phyloP scores from a whole-genome alignment of 2,797 vertebrate species.

The Rachycentron canadum region DNA sequence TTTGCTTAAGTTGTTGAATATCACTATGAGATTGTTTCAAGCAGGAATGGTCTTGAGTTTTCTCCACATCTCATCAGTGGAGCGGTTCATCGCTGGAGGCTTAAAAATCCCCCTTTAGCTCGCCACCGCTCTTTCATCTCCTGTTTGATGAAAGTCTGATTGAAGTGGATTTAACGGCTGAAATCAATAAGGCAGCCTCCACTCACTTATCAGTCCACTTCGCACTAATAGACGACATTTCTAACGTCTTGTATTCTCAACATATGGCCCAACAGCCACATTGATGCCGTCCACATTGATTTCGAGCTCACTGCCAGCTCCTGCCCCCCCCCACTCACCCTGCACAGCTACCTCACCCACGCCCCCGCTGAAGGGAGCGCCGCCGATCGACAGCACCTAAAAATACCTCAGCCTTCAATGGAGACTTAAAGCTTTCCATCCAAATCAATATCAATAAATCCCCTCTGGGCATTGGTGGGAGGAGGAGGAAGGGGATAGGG shows the following conservation, averaged over 20 bases:
- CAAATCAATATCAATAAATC: slow-evolving; percentile 47
- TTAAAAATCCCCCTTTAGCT: slow-evolving; percentile 18
- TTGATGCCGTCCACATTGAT: slow-evolving; percentile 53
- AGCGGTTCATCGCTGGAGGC: neutral
- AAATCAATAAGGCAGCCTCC: slow-evolving; percentile 56
- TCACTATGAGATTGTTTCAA: slow-evolving; percentile 17
- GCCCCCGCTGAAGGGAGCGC: slow-evolving; percentile 18
- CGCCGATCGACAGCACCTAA: slow-evolving; percentile 41
- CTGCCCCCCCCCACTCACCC: too few relatives aligned
- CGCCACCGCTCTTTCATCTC: neutral
- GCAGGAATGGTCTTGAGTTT: slow-evolving; percentile 12
- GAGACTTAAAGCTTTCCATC: slow-evolving; percentile 38
- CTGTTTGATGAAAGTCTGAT: slow-evolving; percentile 30
- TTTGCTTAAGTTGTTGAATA: slow-evolving; percentile 30
- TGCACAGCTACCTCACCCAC: too few relatives aligned
- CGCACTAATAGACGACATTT: slow-evolving; percentile 22
- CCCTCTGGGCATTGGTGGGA: neutral
- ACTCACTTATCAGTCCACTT: slow-evolving; percentile 49
- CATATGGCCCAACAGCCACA: slow-evolving; percentile 38
- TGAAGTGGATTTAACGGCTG: slow-evolving; percentile 53
- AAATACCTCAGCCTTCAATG: slow-evolving; percentile 57
- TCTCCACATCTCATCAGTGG: slow-evolving; percentile 6
- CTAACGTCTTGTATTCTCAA: slow-evolving; percentile 49
- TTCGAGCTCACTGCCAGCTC: slow-evolving; percentile 27
- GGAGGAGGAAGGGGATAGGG: neutral